Evolutionary conservation across 2,113 vertebrate genomes (phyloP).

Genomic region (Rutilus rutilus): DNA sequence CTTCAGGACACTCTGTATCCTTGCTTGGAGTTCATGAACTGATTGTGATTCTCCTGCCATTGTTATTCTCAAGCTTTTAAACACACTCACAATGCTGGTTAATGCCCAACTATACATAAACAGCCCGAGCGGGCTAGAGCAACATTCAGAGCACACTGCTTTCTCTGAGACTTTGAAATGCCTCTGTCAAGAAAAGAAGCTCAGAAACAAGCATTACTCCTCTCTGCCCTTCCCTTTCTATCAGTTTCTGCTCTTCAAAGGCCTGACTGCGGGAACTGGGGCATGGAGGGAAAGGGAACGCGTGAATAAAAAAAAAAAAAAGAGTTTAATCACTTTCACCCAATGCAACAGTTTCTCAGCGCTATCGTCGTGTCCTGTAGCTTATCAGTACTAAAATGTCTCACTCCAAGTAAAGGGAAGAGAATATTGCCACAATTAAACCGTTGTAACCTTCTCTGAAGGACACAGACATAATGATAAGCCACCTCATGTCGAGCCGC

Average conservation of each 20-base stretch:
- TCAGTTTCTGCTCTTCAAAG: conserved; percentile 19
- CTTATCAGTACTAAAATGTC: conserved; percentile 12
- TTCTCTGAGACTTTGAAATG: conserved; percentile 35
- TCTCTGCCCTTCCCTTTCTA: background rate
- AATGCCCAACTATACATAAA: conserved; percentile 74
- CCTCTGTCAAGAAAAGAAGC: conserved; percentile 41
- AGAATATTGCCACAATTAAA: conserved; percentile 29
- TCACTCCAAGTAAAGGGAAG: conserved; percentile 2
- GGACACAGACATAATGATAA: conserved; percentile 11
- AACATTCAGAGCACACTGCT: conserved; percentile 58
- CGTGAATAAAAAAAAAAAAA: background rate
- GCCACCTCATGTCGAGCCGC: background rate
- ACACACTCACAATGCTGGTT: conserved; percentile 69
- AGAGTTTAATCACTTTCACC: background rate
- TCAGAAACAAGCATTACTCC: conserved; percentile 9
- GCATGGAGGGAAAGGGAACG: background rate
- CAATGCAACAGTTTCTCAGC: conserved; percentile 4
- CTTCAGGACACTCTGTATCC: background rate
- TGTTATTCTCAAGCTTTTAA: conserved; percentile 56
- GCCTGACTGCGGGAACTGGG: background rate
- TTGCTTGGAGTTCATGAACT: conserved; percentile 26
- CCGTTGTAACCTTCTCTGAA: conserved; percentile 19
- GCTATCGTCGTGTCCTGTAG: background rate
- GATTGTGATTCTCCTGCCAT: conserved; percentile 35
- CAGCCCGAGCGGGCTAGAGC: conserved; percentile 59